These are phyloP conservation scores for Drosophila anomalata DNA, from an alignment of 2,888 invertebrate species.

Conservation along the genomic window DNA sequence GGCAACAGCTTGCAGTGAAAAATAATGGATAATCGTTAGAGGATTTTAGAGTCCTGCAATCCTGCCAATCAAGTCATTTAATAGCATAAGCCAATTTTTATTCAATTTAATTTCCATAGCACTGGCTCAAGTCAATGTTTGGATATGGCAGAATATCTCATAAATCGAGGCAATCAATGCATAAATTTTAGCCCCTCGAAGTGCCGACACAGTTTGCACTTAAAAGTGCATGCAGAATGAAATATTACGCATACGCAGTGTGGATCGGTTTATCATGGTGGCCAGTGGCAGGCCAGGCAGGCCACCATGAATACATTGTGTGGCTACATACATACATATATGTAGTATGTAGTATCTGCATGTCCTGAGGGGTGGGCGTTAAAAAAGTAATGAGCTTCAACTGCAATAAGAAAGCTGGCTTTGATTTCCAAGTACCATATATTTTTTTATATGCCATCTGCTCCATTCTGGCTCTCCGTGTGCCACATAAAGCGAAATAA, in stretches of 20 bases:
- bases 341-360: background rate
- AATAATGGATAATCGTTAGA: conserved; percentile 11
- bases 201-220: conserved; percentile 40
- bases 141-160: conserved; percentile 33
- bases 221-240: conserved; percentile 57
- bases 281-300: conserved; percentile 7
- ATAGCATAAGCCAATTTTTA: background rate
- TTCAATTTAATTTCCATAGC: conserved; percentile 2
- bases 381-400: conserved; percentile 65
- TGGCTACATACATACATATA: background rate
- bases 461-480: conserved; percentile 26
- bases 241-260: conserved; percentile 73
- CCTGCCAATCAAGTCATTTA: background rate
- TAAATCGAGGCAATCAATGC: conserved; percentile 67
- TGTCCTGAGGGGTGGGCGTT: conserved; percentile 32
- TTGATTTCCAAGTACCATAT: conserved; percentile 30
- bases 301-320: conserved; percentile 43
- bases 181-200: conserved; percentile 57
- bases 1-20: conserved; percentile 37
- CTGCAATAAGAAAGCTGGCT: conserved; percentile 60
- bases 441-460: conserved; percentile 55
- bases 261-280: conserved; percentile 59
- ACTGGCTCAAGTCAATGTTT: conserved; percentile 14
- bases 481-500: conserved; percentile 73
- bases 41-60: conserved; percentile 1